These are phyloP conservation scores for Galaxias olidus DNA, from an alignment of 2,797 vertebrate genomes.

Conservation along the genomic window DNA sequence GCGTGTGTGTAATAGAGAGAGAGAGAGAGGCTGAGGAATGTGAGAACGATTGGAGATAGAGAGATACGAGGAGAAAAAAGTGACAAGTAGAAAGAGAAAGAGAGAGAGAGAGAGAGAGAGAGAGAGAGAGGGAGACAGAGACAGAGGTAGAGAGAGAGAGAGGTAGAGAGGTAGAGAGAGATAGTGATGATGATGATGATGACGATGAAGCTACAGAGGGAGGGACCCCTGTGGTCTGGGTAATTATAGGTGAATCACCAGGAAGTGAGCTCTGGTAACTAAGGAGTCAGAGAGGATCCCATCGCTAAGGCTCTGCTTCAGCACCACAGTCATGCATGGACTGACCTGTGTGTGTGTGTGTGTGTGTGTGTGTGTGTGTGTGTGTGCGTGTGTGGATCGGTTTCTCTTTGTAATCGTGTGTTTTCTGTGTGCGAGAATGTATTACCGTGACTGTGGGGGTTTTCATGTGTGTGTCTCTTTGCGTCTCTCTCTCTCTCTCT, in stretches of 20 bases:
- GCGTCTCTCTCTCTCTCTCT: neutral
- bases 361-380: slow-evolving; percentile 9
- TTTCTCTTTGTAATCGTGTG: neutral
- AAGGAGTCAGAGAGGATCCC: too few relatives aligned
- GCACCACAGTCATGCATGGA: slow-evolving; percentile 11
- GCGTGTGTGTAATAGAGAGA: neutral
- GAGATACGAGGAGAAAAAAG: neutral
- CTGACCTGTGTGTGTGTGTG: slow-evolving; percentile 12
- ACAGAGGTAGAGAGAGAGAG: too few relatives aligned
- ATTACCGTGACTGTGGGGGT: neutral
- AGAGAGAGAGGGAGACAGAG: too few relatives aligned
- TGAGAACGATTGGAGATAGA: neutral
- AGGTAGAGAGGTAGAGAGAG: too few relatives aligned
- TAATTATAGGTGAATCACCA: too few relatives aligned
- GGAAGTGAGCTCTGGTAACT: too few relatives aligned
- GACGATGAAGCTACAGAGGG: too few relatives aligned
- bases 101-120: too few relatives aligned
- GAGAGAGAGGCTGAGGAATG: neutral
- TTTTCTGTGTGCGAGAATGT: neutral
- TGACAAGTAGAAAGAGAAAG: too few relatives aligned
- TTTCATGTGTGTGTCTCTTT: neutral
- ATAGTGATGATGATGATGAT: too few relatives aligned
- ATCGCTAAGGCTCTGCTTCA: too few relatives aligned
- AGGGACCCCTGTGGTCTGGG: too few relatives aligned
- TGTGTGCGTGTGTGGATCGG: slow-evolving; percentile 1